Evolutionary conservation across 2,113 vertebrate species (phyloP).

Genomic region (Micromys minutus): DNA sequence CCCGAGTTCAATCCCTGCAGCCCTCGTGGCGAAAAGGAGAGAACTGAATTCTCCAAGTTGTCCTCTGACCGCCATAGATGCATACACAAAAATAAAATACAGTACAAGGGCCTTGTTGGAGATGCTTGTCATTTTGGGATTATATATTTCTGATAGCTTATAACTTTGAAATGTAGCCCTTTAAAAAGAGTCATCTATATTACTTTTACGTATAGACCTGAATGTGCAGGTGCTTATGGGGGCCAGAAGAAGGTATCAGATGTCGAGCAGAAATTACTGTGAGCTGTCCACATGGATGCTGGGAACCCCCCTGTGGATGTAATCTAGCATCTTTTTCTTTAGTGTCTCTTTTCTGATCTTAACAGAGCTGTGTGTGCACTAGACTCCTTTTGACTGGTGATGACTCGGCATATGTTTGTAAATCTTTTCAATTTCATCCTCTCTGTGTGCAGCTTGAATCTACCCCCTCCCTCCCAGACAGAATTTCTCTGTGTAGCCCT

Average conservation of each 20-base stretch:
- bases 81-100: not conserved
- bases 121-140: not conserved
- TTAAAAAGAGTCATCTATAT: not conserved
- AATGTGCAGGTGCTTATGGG: not conserved
- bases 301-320: too few species aligned
- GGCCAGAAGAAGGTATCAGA: not conserved
- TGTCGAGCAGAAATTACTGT: not conserved
- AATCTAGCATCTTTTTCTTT: not conserved
- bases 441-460: not conserved
- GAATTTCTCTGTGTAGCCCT: not conserved
- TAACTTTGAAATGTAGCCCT: not conserved
- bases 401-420: not conserved
- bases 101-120: not conserved
- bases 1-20: too few species aligned
- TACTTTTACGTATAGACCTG: not conserved
- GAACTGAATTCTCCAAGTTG: not conserved
- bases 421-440: conserved; percentile 20
- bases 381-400: not conserved
- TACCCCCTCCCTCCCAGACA: too few species aligned
- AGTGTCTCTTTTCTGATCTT: not conserved
- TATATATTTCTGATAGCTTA: not conserved
- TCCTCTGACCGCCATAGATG: not conserved
- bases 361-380: not conserved
- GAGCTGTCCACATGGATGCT: not conserved
- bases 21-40: not conserved